These are phyloP conservation scores for Propsilocerus akamusi DNA, from an alignment of 1,140 invertebrate species.

Conservation along the genomic window DNA sequence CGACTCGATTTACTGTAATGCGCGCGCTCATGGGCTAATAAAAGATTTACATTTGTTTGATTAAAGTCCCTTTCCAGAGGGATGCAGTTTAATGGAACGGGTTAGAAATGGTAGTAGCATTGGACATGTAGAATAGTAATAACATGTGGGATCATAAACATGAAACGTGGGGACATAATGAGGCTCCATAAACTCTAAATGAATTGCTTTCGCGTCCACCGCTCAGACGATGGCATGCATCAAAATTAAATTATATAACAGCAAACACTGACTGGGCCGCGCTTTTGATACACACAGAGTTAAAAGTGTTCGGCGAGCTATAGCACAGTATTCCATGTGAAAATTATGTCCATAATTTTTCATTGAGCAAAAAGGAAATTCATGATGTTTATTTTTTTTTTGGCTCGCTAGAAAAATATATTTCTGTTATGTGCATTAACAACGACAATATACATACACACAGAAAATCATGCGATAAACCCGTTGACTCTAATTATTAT, in stretches of 20 bases:
- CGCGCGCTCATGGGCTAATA: neutral
- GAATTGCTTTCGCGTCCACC: neutral
- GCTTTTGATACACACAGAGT: too few relatives aligned
- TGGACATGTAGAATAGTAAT: too few relatives aligned
- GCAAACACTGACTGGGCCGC: too few relatives aligned
- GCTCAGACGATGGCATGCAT: too few relatives aligned
- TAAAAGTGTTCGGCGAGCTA: too few relatives aligned
- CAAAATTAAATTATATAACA: too few relatives aligned
- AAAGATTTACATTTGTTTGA: constrained; percentile 2
- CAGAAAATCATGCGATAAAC: neutral
- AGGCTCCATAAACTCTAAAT: neutral
- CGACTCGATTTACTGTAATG: too few relatives aligned
- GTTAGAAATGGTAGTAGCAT: too few relatives aligned
- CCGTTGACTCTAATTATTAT: neutral
- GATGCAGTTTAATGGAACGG: neutral
- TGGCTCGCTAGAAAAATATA: neutral
- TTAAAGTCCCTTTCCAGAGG: constrained; percentile 1
- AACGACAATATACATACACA: neutral
- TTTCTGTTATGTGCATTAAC: too few relatives aligned
- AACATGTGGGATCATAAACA: too few relatives aligned
- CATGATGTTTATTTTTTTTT: neutral
- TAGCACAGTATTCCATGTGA: too few relatives aligned
- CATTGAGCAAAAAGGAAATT: neutral
- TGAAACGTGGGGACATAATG: too few relatives aligned
- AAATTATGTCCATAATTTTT: constrained; percentile 3